phyloP scores from a whole-genome alignment of 2,113 vertebrate genomes.

The Grantiella picta region DNA sequence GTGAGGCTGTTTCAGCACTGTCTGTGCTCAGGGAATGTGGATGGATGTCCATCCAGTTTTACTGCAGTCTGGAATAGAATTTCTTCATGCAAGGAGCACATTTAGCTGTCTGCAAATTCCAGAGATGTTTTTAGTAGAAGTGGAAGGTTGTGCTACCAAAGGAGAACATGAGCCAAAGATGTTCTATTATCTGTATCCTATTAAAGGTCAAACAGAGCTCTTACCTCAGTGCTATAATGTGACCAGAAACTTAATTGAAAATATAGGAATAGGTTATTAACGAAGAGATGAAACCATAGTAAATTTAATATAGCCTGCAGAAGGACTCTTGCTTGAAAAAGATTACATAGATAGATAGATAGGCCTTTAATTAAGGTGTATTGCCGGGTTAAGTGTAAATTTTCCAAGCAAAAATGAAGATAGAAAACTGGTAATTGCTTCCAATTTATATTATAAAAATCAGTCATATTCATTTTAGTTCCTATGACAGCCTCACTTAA shows the following conservation, averaged over 20 bases:
- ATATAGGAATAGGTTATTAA: constrained; percentile 37
- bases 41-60: neutral
- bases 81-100: neutral
- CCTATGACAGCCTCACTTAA: constrained; percentile 39
- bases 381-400: constrained; percentile 56
- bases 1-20: neutral
- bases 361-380: constrained; percentile 60
- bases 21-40: neutral
- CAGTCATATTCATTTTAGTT: constrained; percentile 53
- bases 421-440: constrained; percentile 61
- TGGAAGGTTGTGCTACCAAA: constrained; percentile 20
- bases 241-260: constrained; percentile 64
- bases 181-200: constrained; percentile 47
- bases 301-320: constrained; percentile 20
- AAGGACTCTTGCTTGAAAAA: constrained; percentile 42
- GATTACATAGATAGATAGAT: constrained; percentile 30
- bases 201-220: constrained; percentile 43
- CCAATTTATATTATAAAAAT: constrained; percentile 58
- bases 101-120: neutral
- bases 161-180: constrained; percentile 21
- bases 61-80: neutral
- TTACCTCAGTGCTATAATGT: constrained; percentile 53
- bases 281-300: neutral
- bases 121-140: neutral
- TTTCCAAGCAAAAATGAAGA: constrained; percentile 45